phyloP scores from a whole-genome alignment of 2,113 vertebrate genomes.

The Takifugu bimaculatus region DNA sequence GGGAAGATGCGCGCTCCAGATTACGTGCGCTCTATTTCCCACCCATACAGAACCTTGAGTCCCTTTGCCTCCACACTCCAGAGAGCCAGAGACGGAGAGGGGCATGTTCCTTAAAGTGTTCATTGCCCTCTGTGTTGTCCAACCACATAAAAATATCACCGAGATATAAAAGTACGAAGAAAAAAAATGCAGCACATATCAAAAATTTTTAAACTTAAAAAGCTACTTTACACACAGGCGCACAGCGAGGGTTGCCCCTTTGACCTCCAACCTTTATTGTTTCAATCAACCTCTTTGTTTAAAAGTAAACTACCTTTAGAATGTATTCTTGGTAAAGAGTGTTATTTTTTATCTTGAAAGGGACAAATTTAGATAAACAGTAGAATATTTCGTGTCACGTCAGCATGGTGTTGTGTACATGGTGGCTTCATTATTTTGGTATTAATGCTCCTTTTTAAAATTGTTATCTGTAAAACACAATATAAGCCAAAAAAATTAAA shows the following conservation, averaged over 20 bases:
- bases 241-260: conserved; percentile 11
- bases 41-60: conserved; percentile 75
- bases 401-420: not conserved
- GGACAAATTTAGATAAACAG: not conserved
- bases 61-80: conserved; percentile 77
- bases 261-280: conserved; percentile 14
- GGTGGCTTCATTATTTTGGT: not conserved
- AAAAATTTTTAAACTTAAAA: not conserved
- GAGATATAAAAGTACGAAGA: conserved; percentile 8
- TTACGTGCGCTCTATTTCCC: conserved; percentile 93
- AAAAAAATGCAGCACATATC: conserved; percentile 38
- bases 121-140: conserved; percentile 31
- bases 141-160: conserved; percentile 39
- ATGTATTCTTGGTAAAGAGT: conserved; percentile 17
- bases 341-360: not conserved
- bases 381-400: not conserved
- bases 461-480: not conserved
- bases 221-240: conserved; percentile 15
- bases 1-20: conserved; percentile 80
- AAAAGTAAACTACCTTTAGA: conserved; percentile 45
- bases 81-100: conserved; percentile 44
- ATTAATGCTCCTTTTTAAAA: not conserved
- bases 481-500: not conserved
- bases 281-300: conserved; percentile 36
- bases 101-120: conserved; percentile 41